These are phyloP conservation scores for Molossus molossus DNA, from an alignment of 2,797 vertebrate species.

Conservation along the genomic window DNA sequence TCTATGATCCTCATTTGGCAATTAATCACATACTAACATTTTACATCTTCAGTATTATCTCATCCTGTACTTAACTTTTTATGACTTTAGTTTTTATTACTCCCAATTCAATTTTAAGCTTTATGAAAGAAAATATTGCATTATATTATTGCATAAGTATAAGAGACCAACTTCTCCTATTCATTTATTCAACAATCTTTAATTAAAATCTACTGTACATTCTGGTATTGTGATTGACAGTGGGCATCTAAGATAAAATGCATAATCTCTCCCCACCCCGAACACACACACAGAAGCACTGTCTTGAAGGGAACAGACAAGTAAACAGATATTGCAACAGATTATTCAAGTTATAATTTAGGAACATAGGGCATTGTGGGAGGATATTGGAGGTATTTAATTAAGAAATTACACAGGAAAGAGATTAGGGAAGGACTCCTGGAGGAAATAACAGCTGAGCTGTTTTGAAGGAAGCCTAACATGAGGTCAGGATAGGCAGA, in stretches of 20 bases:
- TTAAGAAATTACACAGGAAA: slow-evolving; percentile 13
- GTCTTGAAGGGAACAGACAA: background rate
- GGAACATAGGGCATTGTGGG: background rate
- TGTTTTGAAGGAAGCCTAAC: slow-evolving; percentile 42
- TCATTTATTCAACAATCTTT: slow-evolving; percentile 1
- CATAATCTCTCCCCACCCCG: background rate
- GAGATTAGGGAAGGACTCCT: background rate
- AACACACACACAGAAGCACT: background rate
- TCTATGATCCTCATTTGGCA: slow-evolving; percentile 22
- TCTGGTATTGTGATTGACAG: background rate
- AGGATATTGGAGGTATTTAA: background rate
- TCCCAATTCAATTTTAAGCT: slow-evolving; percentile 57
- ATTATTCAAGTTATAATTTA: background rate
- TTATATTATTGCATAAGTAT: slow-evolving; percentile 44
- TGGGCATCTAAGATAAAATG: background rate
- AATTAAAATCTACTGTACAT: background rate
- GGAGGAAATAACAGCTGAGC: background rate
- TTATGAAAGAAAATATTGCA: slow-evolving; percentile 8
- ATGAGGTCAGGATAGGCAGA: background rate
- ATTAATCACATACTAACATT: slow-evolving; percentile 67
- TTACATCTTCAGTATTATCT: slow-evolving; percentile 65
- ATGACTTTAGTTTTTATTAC: slow-evolving; percentile 66
- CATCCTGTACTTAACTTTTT: slow-evolving; percentile 62
- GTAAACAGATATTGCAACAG: background rate
- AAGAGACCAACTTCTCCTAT: background rate